These are phyloP conservation scores for Rhynchonycteris naso DNA, from an alignment of 2,797 vertebrate species.

Conservation along the genomic window DNA sequence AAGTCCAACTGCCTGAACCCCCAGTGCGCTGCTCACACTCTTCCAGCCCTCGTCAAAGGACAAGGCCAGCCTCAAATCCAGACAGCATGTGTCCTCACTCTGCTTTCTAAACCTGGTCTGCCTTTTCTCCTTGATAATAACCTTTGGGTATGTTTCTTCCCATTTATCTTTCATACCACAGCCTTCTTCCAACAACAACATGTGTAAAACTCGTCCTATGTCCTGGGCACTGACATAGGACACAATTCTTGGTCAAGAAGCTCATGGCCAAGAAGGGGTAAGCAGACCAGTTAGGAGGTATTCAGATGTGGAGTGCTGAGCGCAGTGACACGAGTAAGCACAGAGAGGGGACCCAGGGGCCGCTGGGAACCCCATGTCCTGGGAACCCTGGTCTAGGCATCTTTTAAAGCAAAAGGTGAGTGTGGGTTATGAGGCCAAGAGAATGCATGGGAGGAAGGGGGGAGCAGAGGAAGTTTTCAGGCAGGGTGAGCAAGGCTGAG, in stretches of 20 bases:
- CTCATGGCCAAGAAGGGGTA: neutral
- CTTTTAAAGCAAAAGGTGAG: neutral
- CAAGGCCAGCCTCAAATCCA: neutral
- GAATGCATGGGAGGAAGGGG: neutral
- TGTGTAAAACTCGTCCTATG: neutral
- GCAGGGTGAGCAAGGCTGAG: neutral
- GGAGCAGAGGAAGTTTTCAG: neutral
- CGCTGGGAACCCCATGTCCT: neutral
- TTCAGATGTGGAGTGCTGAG: neutral
- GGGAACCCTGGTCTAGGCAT: accelerated
- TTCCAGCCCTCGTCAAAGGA: neutral
- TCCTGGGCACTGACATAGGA: neutral
- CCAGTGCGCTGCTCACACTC: neutral
- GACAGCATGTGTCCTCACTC: neutral
- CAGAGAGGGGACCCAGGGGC: neutral
- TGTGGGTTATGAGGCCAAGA: neutral
- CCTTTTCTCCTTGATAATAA: neutral
- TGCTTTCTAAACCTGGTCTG: neutral
- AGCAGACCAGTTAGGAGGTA: neutral
- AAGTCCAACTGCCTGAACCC: too few species aligned
- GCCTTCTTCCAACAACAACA: neutral
- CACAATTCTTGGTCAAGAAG: neutral
- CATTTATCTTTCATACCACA: neutral
- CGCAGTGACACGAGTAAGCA: too few species aligned
- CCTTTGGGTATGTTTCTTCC: neutral